Base-by-base conservation (phyloP, 2,797 vertebrate species). In the Limosa lapponica region DNA sequence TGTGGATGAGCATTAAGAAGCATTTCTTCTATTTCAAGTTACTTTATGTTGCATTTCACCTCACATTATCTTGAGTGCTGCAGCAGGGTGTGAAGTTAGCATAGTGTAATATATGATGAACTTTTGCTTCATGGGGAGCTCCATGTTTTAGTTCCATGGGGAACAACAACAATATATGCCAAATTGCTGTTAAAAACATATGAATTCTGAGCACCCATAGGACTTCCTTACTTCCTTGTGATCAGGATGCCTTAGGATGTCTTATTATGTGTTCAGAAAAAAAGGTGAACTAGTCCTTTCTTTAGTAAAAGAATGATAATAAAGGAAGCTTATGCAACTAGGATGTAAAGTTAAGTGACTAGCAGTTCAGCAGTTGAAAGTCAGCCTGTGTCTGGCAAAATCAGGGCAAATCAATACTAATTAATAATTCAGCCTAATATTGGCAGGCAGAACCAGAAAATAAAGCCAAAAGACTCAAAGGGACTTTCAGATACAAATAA, bases 161-260 rank as follows among this genome's bases (percentile, higher is more conserved):
- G 17, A 75, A 0, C 34, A 25, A 37, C 17, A 66, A 13, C 6
- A 19, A 22, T 5, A 34, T 0, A 0, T 48, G 23, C n/a, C 59
- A 55, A 84, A 58, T 4, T 77, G 16, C 16, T 55, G 36, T 62
- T 82, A 79, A 84, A 95, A 89, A 20, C 28, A 54, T 5, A 39
- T 3, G 4, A 72, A 59, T 51, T 44, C 69, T 49, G 5, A 73
- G 44, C 32, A 66, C 8, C n/a, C 66, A 9, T 32, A 73, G 41
- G 43, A 30, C 28, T 59, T 44, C 13, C 9, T 66, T 84, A 39
- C 55, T 66, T 85, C 52, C 55, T 58, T 74, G 39, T 16, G 5
- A 82, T n/a, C 59, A 37, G 16, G 34, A 28, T 30, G 30, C 23
- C 19, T 77, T 66, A 34, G 36, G 16, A 11, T 16, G 0, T 49